Percentiles rank a stretch among this genome's conserved stretches.
phyloP scores from a whole-genome alignment of 2,113 vertebrate genomes.

The Menidia beryllina region DNA sequence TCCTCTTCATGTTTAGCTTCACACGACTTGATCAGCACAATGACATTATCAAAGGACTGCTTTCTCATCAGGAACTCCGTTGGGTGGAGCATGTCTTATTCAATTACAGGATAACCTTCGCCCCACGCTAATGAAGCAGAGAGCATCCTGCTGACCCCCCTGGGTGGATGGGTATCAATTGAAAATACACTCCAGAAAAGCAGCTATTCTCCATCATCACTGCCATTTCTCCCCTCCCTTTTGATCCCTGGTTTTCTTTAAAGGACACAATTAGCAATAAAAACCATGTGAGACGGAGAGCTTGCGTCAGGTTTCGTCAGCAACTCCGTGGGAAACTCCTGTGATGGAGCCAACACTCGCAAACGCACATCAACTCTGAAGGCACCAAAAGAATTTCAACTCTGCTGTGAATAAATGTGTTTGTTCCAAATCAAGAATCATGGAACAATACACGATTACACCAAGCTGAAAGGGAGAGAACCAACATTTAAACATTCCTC shows the following conservation, averaged over 20 bases:
- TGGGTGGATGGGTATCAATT: not conserved
- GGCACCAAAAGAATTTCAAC: not conserved
- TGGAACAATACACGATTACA: not conserved
- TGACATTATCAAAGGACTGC: not conserved
- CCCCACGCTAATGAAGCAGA: slow-evolving; percentile 36
- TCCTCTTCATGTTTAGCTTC: not conserved
- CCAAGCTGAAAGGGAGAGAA: slow-evolving; percentile 15
- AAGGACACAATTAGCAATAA: slow-evolving; percentile 8
- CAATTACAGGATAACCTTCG: slow-evolving; percentile 21
- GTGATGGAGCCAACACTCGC: not conserved
- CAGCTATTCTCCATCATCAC: not conserved
- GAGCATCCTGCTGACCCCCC: not conserved
- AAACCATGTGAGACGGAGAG: not conserved
- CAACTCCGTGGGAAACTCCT: slow-evolving; percentile 12
- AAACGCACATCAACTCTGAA: not conserved
- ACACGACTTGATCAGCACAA: slow-evolving; percentile 7
- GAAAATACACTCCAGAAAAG: slow-evolving; percentile 17
- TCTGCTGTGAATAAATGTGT: slow-evolving; percentile 7
- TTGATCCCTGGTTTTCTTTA: not conserved
- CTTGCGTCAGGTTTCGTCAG: slow-evolving; percentile 9
- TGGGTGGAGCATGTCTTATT: slow-evolving; percentile 4
- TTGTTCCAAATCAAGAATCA: too few species aligned
- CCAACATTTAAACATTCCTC: slow-evolving; percentile 13
- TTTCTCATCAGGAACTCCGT: slow-evolving; percentile 1
- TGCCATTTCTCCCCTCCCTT: not conserved